phyloP scores from a whole-genome alignment of 2,113 vertebrate genomes.

The Elephantulus edwardii region DNA sequence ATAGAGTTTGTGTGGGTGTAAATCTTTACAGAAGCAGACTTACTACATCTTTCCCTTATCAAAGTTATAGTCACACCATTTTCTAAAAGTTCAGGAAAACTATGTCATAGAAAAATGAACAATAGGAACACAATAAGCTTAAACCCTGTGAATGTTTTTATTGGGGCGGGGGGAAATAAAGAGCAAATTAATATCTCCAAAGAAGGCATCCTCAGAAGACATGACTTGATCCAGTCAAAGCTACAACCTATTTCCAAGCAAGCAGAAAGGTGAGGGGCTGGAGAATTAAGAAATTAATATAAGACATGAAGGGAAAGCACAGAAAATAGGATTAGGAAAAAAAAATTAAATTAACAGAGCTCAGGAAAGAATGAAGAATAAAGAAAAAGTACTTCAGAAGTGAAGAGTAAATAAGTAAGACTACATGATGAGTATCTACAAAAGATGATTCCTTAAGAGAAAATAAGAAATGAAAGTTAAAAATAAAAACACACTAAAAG shows the following conservation, averaged over 20 bases:
- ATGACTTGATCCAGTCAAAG: too few relatives aligned
- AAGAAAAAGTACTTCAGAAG: not conserved
- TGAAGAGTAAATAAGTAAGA: not conserved
- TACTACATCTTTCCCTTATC: not conserved
- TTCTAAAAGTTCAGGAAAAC: conserved; percentile 3
- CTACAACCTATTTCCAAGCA: not conserved
- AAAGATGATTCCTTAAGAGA: not conserved
- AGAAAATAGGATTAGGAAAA: not conserved
- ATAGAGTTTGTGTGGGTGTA: not conserved
- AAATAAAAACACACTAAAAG: not conserved
- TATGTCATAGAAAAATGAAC: not conserved
- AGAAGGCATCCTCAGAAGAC: not conserved
- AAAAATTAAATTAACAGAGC: not conserved
- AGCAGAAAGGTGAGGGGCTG: not conserved
- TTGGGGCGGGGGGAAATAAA: too few relatives aligned
- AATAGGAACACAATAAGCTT: not conserved
- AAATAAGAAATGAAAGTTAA: not conserved
- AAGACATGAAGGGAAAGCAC: not conserved
- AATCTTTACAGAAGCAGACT: not conserved
- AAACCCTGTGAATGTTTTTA: not conserved
- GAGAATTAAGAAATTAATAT: not conserved
- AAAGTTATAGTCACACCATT: not conserved
- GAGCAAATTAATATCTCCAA: not conserved
- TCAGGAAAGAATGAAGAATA: not conserved
- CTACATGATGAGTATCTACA: not conserved